Evolutionary conservation across 2,797 vertebrate species (phyloP).

Genomic region (Steatocranus sp.): DNA sequence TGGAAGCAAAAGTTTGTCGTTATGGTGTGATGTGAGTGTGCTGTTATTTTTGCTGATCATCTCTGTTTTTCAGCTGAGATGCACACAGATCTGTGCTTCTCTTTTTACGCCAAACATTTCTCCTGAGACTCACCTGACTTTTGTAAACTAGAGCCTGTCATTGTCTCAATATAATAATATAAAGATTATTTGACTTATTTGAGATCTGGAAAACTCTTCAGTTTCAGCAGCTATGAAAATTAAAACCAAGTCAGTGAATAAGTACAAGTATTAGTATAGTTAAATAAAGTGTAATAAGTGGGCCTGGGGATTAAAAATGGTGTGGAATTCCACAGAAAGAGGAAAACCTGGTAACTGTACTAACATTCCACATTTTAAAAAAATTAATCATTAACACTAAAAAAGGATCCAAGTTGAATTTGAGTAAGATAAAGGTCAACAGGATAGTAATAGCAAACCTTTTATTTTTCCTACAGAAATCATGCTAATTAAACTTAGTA

Average conservation of each 20-base stretch:
- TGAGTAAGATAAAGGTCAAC: not conserved
- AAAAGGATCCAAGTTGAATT: not conserved
- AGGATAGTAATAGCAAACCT: not conserved
- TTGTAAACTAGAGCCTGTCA: not conserved
- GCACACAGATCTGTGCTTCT: not conserved
- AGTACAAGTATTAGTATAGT: not conserved
- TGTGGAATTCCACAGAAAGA: not conserved
- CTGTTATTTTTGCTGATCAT: not conserved
- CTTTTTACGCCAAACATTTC: not conserved
- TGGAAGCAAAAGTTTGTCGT: not conserved
- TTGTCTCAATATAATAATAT: not conserved
- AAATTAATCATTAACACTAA: not conserved
- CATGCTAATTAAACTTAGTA: not conserved
- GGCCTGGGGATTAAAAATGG: not conserved
- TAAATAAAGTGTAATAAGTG: not conserved
- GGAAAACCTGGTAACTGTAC: not conserved
- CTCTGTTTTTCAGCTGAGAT: not conserved
- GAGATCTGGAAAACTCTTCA: not conserved
- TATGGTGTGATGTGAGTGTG: not conserved
- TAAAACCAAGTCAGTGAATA: not conserved
- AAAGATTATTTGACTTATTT: not conserved
- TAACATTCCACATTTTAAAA: fast-evolving
- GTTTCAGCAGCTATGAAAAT: not conserved
- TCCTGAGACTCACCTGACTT: not conserved
- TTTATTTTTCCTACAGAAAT: not conserved